Percentiles rank a stretch among this genome's conserved stretches.
These are phyloP conservation scores for Oryctolagus cuniculus DNA, from an alignment of 2,113 vertebrate species.

Conservation along the genomic window DNA sequence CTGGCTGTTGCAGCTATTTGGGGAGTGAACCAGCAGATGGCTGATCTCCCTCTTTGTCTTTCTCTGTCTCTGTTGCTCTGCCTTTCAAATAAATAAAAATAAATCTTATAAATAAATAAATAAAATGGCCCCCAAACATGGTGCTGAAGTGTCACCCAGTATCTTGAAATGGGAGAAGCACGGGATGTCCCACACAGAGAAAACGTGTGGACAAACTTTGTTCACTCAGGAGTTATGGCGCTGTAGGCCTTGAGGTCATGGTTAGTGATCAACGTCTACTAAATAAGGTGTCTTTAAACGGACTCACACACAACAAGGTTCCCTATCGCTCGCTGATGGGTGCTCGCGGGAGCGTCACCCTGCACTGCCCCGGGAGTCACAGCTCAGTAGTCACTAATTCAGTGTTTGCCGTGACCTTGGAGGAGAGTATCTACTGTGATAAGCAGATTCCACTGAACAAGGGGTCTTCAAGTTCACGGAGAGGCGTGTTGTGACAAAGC, in stretches of 20 bases:
- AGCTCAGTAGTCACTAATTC: neutral
- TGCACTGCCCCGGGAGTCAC: neutral
- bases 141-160: too few relatives aligned
- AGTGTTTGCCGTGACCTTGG: fast-evolving
- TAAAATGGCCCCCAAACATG: neutral
- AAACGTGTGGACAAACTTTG: neutral
- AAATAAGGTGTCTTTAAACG: neutral
- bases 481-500: too few relatives aligned
- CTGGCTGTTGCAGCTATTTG: too few relatives aligned
- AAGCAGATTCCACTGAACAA: neutral
- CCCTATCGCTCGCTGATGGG: neutral
- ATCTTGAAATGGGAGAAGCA: neutral
- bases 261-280: neutral
- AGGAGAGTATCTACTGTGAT: neutral
- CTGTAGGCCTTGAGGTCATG: neutral
- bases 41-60: too few relatives aligned
- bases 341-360: neutral
- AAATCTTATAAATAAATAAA: too few relatives aligned
- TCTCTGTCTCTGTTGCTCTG: too few relatives aligned
- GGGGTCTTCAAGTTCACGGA: too few relatives aligned
- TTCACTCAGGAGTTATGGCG: fast-evolving
- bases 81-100: too few relatives aligned
- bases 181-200: fast-evolving
- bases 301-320: too few relatives aligned
- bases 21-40: too few relatives aligned